These are phyloP conservation scores for Percina caprodes DNA, from an alignment of 2,113 vertebrate genomes.

Conservation along the genomic window DNA sequence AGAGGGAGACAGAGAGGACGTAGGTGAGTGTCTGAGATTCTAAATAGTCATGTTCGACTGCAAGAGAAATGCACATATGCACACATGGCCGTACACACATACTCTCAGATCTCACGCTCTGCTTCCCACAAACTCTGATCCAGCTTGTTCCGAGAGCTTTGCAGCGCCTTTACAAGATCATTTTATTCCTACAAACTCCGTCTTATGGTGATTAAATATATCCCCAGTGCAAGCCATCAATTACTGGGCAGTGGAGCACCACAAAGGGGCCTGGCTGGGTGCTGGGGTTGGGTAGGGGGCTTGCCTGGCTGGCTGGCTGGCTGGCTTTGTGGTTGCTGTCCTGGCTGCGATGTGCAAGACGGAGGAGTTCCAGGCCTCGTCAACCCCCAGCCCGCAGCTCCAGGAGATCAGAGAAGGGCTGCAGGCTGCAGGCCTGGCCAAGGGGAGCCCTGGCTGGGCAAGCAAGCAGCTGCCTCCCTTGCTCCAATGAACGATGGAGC, in stretches of 20 bases:
- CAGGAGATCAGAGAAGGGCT: slow-evolving; percentile 69
- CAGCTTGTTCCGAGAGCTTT: slow-evolving; percentile 68
- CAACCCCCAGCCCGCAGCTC: slow-evolving; percentile 62
- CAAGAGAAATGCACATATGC: slow-evolving; percentile 14
- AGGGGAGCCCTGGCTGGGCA: slow-evolving; percentile 69
- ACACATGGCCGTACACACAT: slow-evolving; percentile 30
- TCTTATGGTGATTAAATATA: slow-evolving; percentile 87
- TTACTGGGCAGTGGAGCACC: slow-evolving; percentile 82
- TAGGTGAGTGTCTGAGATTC: slow-evolving; percentile 57
- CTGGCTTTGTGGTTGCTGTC: slow-evolving; percentile 69
- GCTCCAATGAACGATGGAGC: slow-evolving; percentile 55
- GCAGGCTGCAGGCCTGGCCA: slow-evolving; percentile 74
- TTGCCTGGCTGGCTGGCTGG: slow-evolving; percentile 56
- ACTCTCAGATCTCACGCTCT: slow-evolving; percentile 33
- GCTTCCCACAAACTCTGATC: slow-evolving; percentile 68
- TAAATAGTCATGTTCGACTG: slow-evolving; percentile 4
- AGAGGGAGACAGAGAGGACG: slow-evolving; percentile 15
- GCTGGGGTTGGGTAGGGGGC: slow-evolving; percentile 64
- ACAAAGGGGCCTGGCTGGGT: slow-evolving; percentile 73
- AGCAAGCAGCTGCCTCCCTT: slow-evolving; percentile 77
- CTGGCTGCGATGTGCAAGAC: slow-evolving; percentile 69
- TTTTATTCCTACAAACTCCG: slow-evolving; percentile 82
- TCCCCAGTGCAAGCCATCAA: slow-evolving; percentile 85
- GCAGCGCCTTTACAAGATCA: slow-evolving; percentile 83
- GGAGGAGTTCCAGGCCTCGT: slow-evolving; percentile 72